Evolutionary conservation across 2,113 vertebrate species (phyloP).

Genomic region (Istiophorus platypterus): DNA sequence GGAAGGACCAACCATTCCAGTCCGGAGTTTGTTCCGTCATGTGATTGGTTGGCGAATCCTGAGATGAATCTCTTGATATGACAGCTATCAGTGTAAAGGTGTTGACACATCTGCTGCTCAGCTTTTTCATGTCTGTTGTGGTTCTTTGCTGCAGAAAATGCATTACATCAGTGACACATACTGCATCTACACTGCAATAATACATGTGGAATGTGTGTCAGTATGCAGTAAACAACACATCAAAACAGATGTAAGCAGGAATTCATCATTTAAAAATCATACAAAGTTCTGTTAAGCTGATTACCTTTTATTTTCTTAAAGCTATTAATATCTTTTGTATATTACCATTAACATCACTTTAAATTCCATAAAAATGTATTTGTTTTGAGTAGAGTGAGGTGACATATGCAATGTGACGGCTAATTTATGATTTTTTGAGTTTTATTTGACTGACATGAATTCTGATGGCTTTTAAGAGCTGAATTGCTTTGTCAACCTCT

Average conservation of each 20-base stretch:
- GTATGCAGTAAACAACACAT: background rate
- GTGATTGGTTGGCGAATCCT: slow-evolving; percentile 80
- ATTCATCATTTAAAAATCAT: background rate
- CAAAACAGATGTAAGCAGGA: background rate
- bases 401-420: slow-evolving; percentile 9
- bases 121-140: background rate
- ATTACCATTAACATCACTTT: background rate
- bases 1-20: slow-evolving; percentile 84
- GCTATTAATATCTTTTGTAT: slow-evolving; percentile 11
- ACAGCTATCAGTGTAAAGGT: background rate
- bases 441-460: background rate
- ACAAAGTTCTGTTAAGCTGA: background rate
- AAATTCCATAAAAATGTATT: background rate
- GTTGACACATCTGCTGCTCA: background rate
- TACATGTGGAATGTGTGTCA: background rate
- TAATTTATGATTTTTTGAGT: background rate
- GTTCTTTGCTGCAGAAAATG: background rate
- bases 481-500: background rate
- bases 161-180: background rate
- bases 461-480: background rate
- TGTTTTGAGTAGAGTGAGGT: slow-evolving; percentile 10
- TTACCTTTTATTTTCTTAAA: slow-evolving; percentile 10
- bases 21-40: slow-evolving; percentile 93
- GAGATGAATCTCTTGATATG: background rate
- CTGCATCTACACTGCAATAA: slow-evolving; percentile 9